A percentile compares a stretch with the other conserved stretches of the same genome.
phyloP scores from a whole-genome alignment of 2,797 vertebrate genomes.

The Xyrichtys novacula region DNA sequence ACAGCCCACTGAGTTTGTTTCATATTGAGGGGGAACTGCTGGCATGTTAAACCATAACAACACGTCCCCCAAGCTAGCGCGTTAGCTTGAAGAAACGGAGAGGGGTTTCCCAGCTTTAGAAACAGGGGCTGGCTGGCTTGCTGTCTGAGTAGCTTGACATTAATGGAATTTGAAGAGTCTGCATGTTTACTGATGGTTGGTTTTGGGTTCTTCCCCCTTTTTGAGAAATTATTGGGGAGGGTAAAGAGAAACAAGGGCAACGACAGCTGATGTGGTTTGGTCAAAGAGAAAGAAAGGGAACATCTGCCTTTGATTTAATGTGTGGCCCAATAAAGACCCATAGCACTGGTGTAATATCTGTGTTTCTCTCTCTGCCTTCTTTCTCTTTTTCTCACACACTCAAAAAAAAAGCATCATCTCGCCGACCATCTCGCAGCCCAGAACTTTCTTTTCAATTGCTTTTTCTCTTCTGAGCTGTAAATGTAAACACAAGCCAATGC shows the following conservation, averaged over 20 bases:
- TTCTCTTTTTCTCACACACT: constrained; percentile 36
- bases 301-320: constrained; percentile 83
- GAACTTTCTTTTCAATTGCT: constrained; percentile 7
- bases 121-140: constrained; percentile 65
- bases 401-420: constrained; percentile 29
- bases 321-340: constrained; percentile 70
- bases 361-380: constrained; percentile 38
- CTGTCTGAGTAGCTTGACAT: constrained; percentile 68
- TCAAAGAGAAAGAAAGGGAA: constrained; percentile 62
- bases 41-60: constrained; percentile 81
- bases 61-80: constrained; percentile 67
- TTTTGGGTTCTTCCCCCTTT: constrained; percentile 72
- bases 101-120: constrained; percentile 74
- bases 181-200: constrained; percentile 81
- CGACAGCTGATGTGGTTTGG: constrained; percentile 82
- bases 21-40: constrained; percentile 77
- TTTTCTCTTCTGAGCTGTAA: background rate
- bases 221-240: constrained; percentile 71
- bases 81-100: constrained; percentile 62
- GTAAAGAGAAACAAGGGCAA: constrained; percentile 69
- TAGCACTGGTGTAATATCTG: constrained; percentile 56
- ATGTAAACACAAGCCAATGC: constrained; percentile 37
- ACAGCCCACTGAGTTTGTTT: constrained; percentile 76
- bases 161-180: constrained; percentile 74
- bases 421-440: background rate